Percentiles rank a stretch among this genome's conserved stretches.
Evolutionary conservation across 2,797 vertebrate species (phyloP).

Genomic region (Erpetoichthys calabaricus): DNA sequence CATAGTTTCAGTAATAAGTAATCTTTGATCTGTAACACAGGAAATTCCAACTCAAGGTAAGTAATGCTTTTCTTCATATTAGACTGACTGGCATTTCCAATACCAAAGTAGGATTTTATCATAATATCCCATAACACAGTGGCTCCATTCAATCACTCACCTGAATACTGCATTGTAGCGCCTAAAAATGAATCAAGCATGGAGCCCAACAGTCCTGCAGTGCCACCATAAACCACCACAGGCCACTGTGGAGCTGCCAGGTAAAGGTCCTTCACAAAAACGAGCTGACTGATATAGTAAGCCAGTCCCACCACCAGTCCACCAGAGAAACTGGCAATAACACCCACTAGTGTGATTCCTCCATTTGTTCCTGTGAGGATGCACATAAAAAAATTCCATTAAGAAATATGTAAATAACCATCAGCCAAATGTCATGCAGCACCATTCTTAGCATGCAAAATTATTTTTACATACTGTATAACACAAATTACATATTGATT

Average conservation of each 20-base stretch:
- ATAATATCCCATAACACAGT: too few species aligned
- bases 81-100: too few species aligned
- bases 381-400: not conserved
- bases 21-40: too few species aligned
- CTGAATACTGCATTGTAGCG: constrained; percentile 86
- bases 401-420: too few species aligned
- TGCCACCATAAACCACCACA: constrained; percentile 63
- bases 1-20: too few species aligned
- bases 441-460: too few species aligned
- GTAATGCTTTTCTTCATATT: too few species aligned
- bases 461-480: not conserved
- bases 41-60: too few species aligned
- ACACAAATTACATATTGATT: not conserved
- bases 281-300: constrained; percentile 67
- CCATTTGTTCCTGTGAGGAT: constrained; percentile 74
- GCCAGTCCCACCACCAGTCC: constrained; percentile 63
- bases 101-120: too few species aligned
- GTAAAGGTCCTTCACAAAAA: constrained; percentile 68
- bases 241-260: constrained; percentile 82
- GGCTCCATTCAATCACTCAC: constrained; percentile 29
- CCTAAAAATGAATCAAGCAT: constrained; percentile 85
- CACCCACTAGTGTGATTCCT: constrained; percentile 69
- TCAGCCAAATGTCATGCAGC: too few species aligned
- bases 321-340: constrained; percentile 72
- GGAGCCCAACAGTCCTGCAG: constrained; percentile 79